phyloP scores from a whole-genome alignment of 2,888 invertebrate genomes.

The Liopterus haemorrhoidalis region DNA sequence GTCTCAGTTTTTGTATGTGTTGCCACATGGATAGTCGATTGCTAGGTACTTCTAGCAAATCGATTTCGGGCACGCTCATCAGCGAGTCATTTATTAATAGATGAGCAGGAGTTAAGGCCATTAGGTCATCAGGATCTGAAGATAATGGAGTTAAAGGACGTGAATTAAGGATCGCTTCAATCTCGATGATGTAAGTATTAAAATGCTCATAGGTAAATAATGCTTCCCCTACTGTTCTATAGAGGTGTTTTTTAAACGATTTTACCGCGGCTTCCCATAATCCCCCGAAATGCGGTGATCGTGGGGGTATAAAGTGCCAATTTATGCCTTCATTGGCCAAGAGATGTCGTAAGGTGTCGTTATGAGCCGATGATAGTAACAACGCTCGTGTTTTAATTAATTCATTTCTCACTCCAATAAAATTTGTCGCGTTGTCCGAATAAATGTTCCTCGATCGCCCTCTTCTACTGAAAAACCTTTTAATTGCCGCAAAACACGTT shows the following conservation, averaged over 20 bases:
- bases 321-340: conserved; percentile 19
- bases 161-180: conserved; percentile 29
- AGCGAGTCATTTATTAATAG: conserved; percentile 34
- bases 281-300: no score
- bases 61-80: conserved; percentile 30
- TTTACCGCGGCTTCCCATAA: conserved; percentile 20
- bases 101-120: conserved; percentile 35
- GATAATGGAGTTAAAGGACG: conserved; percentile 30
- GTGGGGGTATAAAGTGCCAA: conserved; percentile 34
- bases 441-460: conserved; percentile 25
- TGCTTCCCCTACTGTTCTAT: conserved; percentile 19
- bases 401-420: conserved; percentile 18
- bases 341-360: background rate
- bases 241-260: conserved; percentile 27
- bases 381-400: conserved; percentile 4
- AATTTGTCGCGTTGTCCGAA: conserved; percentile 30
- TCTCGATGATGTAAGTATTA: conserved; percentile 25
- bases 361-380: background rate
- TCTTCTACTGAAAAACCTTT: conserved; percentile 28
- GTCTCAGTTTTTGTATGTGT: conserved; percentile 22
- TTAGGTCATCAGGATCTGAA: conserved; percentile 26
- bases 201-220: conserved; percentile 28
- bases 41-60: conserved; percentile 21
- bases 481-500: conserved; percentile 26
- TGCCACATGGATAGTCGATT: conserved; percentile 28